A percentile compares a stretch with the other conserved stretches of the same genome.
These are phyloP conservation scores for Scaptomyza caliginosa DNA, from an alignment of 2,888 invertebrate species.

Conservation along the genomic window DNA sequence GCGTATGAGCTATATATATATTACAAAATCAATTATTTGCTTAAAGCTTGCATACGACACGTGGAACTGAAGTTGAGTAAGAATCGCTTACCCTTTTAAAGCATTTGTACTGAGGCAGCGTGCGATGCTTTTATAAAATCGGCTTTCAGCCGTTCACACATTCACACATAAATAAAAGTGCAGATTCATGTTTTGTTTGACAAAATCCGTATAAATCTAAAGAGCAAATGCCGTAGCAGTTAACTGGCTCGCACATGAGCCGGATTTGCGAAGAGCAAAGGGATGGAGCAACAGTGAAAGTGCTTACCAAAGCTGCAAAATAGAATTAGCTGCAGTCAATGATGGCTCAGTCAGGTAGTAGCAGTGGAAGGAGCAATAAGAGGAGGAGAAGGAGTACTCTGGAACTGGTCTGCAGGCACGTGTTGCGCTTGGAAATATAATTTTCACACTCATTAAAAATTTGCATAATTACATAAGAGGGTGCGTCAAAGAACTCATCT, in stretches of 20 bases:
- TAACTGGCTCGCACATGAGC: constrained; percentile 43
- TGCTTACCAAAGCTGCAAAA: constrained; percentile 40
- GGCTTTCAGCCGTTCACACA: constrained; percentile 61
- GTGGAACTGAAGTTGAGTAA: constrained; percentile 6
- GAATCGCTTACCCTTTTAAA: constrained; percentile 41
- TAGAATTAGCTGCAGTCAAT: constrained; percentile 65
- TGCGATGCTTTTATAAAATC: constrained; percentile 63
- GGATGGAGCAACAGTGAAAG: constrained; percentile 2
- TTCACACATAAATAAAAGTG: constrained; percentile 76
- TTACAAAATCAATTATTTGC: neutral
- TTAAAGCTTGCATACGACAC: neutral
- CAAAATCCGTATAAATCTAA: constrained; percentile 80
- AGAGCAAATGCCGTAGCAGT: constrained; percentile 68
- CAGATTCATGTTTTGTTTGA: constrained; percentile 82
- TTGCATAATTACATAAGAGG: constrained; percentile 69
- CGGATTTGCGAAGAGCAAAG: constrained; percentile 37
- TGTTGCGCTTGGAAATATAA: constrained; percentile 50
- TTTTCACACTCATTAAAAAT: constrained; percentile 77
- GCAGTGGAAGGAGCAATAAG: constrained; percentile 1
- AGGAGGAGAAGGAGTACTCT: neutral
- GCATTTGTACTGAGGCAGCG: constrained; percentile 14
- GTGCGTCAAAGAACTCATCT: constrained; percentile 34
- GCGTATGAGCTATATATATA: constrained; percentile 12
- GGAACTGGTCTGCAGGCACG: constrained; percentile 34
- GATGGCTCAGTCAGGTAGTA: constrained; percentile 37